Conservation (phyloP, 2,113 vertebrate species). For the Calonectris borealis region DNA sequence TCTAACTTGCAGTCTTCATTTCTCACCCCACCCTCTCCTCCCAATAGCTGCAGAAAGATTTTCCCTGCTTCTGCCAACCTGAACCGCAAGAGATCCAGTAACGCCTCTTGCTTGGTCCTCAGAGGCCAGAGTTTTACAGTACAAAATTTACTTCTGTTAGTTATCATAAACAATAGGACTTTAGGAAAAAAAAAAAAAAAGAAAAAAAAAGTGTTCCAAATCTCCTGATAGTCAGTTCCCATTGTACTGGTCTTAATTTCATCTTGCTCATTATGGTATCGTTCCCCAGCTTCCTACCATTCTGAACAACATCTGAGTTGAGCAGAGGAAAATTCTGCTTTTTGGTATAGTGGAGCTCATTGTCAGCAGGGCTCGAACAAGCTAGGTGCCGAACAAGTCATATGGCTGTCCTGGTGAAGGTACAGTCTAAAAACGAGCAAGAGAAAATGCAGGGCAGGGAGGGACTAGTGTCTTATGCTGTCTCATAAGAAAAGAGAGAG, state of each 20-base stretch:
- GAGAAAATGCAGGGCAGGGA: not conserved
- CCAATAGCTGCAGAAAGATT: not conserved
- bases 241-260: conserved; percentile 18
- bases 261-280: not conserved
- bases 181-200: not conserved
- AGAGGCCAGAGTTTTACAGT: not conserved
- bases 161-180: conserved; percentile 54
- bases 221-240: conserved; percentile 15
- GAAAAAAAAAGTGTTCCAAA: not conserved
- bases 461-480: not conserved
- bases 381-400: not conserved
- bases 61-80: conserved; percentile 8
- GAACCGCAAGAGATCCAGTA: conserved; percentile 5
- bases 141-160: conserved; percentile 5
- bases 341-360: not conserved
- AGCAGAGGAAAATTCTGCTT: not conserved
- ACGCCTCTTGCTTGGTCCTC: not conserved
- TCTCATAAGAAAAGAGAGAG: not conserved
- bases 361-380: not conserved
- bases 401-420: not conserved
- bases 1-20: not conserved
- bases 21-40: not conserved
- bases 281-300: not conserved
- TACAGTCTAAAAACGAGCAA: not conserved
- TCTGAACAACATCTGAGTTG: not conserved